A percentile compares a stretch with the other conserved stretches of the same genome.
These are phyloP conservation scores for Pilophorus perplexus DNA, from an alignment of 2,888 invertebrate species.

Conservation along the genomic window DNA sequence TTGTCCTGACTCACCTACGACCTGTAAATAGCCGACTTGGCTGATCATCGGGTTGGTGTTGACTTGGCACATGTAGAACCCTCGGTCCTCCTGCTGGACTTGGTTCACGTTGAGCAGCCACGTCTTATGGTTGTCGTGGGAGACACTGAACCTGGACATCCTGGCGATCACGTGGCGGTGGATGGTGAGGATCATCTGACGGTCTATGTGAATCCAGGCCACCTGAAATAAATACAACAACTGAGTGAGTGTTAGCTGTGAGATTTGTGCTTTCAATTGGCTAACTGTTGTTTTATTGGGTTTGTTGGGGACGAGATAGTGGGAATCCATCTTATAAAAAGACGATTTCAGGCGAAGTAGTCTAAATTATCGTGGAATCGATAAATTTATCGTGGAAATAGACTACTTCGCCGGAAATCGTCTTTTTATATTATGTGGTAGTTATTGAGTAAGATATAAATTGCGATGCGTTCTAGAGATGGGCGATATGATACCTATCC, in stretches of 20 bases:
- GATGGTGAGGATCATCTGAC: conserved; percentile 89
- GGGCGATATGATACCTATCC: too few species aligned
- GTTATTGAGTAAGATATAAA: too few species aligned
- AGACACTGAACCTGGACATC: conserved; percentile 85
- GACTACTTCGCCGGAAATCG: too few species aligned
- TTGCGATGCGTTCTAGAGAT: too few species aligned
- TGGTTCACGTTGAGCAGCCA: conserved; percentile 87
- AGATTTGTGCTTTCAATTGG: background rate
- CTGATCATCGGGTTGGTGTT: conserved; percentile 94
- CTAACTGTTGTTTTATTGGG: too few species aligned
- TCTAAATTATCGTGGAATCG: too few species aligned
- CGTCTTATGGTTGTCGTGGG: conserved; percentile 87
- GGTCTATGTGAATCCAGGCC: conserved; percentile 92
- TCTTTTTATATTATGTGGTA: too few species aligned
- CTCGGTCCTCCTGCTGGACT: conserved; percentile 86
- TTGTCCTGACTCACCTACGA: conserved; percentile 81
- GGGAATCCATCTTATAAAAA: too few species aligned
- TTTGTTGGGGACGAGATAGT: too few species aligned
- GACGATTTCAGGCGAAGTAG: too few species aligned
- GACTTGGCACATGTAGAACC: conserved; percentile 85
- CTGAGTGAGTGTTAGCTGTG: background rate
- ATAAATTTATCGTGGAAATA: too few species aligned
- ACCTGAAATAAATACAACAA: conserved; percentile 62
- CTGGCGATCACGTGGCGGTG: conserved; percentile 88
- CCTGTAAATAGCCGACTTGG: conserved; percentile 88